Percentiles rank a stretch among this genome's conserved stretches.
Evolutionary conservation across 2,797 vertebrate species (phyloP).

Genomic region (Argentina silus): DNA sequence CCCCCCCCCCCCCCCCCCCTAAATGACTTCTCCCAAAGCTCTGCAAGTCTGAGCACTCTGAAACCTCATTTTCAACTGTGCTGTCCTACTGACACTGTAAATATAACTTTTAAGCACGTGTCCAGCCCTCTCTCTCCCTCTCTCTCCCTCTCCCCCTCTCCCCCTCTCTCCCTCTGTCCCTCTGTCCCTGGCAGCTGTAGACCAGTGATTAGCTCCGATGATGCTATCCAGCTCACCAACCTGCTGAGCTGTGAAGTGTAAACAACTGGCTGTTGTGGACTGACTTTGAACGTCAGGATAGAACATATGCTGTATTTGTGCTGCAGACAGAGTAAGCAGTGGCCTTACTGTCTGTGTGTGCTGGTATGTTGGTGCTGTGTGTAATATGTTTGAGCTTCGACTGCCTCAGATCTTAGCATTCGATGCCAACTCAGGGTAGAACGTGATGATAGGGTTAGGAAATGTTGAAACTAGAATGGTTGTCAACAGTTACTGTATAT

Average conservation of each 20-base stretch:
- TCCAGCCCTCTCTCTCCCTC: neutral
- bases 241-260: slow-evolving; percentile 8
- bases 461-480: too few species aligned
- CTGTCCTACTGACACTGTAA: slow-evolving; percentile 18
- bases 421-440: too few species aligned
- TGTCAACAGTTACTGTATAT: too few species aligned
- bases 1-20: neutral
- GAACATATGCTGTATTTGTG: slow-evolving; percentile 13
- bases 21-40: neutral
- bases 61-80: slow-evolving; percentile 21
- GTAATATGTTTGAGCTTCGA: too few species aligned
- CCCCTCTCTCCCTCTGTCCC: neutral
- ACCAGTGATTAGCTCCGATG: slow-evolving; percentile 33
- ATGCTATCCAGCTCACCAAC: neutral
- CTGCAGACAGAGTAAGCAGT: slow-evolving; percentile 21
- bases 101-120: neutral
- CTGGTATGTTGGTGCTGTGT: neutral
- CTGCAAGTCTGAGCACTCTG: neutral
- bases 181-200: slow-evolving; percentile 28
- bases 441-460: too few species aligned
- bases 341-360: neutral
- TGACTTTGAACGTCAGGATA: neutral
- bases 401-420: too few species aligned
- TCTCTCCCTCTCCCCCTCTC: neutral
- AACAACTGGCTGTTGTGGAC: slow-evolving; percentile 20